Percentiles rank a stretch among this genome's conserved stretches.
These are phyloP conservation scores for Miltochrista miniata DNA, from an alignment of 2,888 invertebrate species.

Conservation along the genomic window DNA sequence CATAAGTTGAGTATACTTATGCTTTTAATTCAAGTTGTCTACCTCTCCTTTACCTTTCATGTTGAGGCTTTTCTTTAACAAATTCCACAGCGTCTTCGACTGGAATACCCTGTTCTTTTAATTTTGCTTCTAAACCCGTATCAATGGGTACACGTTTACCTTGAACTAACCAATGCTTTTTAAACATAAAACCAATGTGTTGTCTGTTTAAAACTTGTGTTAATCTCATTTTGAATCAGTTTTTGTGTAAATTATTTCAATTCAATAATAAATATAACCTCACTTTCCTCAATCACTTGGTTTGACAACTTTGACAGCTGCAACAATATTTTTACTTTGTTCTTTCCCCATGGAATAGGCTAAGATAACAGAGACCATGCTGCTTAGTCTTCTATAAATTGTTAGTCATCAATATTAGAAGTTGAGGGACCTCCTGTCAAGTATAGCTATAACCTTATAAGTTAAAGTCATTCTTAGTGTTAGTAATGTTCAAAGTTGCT, in stretches of 20 bases:
- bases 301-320: background rate
- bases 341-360: too few relatives aligned
- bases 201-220: slow-evolving; percentile 85
- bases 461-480: too few relatives aligned
- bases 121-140: slow-evolving; percentile 78
- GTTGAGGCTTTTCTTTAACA: slow-evolving; percentile 64
- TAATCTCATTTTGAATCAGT: slow-evolving; percentile 83
- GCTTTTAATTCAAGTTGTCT: too few relatives aligned
- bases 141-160: slow-evolving; percentile 84
- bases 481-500: too few relatives aligned
- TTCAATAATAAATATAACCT: slow-evolving; percentile 16
- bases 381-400: too few relatives aligned
- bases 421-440: too few relatives aligned
- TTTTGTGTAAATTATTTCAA: slow-evolving; percentile 2
- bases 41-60: slow-evolving; percentile 54
- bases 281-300: background rate
- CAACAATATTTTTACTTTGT: too few relatives aligned
- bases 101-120: slow-evolving; percentile 83
- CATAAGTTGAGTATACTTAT: too few relatives aligned
- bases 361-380: too few relatives aligned
- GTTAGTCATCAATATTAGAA: too few relatives aligned
- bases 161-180: slow-evolving; percentile 88
- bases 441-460: too few relatives aligned
- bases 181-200: slow-evolving; percentile 89
- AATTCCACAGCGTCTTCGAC: slow-evolving; percentile 86